phyloP scores from a whole-genome alignment of 2,113 vertebrate genomes.

The Corythoichthys intestinalis region DNA sequence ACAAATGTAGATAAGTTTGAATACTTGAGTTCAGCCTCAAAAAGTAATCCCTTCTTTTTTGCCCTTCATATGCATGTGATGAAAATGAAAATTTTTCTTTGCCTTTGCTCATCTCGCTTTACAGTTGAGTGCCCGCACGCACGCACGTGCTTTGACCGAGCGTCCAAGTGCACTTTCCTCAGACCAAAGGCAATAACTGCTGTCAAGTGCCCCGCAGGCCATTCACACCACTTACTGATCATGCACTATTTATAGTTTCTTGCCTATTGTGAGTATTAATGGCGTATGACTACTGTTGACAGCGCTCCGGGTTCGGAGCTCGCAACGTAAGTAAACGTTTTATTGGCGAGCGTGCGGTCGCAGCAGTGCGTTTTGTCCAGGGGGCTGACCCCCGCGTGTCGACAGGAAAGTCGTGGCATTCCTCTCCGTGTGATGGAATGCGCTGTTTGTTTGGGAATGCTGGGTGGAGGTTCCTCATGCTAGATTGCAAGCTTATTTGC shows the following conservation, averaged over 20 bases:
- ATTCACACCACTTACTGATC: background rate
- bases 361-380: too few relatives aligned
- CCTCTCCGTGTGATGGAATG: slow-evolving; percentile 35
- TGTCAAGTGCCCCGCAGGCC: background rate
- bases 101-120: too few relatives aligned
- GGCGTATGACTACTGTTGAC: background rate
- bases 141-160: background rate
- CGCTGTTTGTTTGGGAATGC: slow-evolving; percentile 35
- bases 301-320: background rate
- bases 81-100: too few relatives aligned
- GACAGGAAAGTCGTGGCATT: background rate
- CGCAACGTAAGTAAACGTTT: too few relatives aligned
- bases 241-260: background rate
- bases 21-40: too few relatives aligned
- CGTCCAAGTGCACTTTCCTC: background rate
- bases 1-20: too few relatives aligned
- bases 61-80: background rate
- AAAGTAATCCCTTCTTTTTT: background rate
- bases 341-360: too few relatives aligned
- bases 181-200: background rate
- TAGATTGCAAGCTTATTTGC: too few relatives aligned
- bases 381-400: background rate
- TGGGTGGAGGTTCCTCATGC: slow-evolving; percentile 18
- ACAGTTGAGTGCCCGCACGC: too few relatives aligned
- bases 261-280: background rate